These are phyloP conservation scores for Coracias cyanogaster DNA, from an alignment of 2,797 vertebrate species.

Conservation along the genomic window DNA sequence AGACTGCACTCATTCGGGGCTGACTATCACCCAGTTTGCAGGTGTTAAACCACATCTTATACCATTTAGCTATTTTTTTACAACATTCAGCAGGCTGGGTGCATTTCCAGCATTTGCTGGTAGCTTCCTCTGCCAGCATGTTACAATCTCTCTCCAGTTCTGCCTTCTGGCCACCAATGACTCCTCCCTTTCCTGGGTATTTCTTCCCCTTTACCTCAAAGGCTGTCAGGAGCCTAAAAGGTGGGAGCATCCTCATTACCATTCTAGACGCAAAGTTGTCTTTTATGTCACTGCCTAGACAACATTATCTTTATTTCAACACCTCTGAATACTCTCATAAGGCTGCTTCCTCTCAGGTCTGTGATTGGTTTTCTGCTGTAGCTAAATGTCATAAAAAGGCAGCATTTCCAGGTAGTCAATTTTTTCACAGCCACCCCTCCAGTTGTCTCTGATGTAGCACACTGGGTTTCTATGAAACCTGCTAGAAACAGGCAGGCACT, in stretches of 20 bases:
- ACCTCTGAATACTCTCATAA: conserved; percentile 60
- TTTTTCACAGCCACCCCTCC: neutral
- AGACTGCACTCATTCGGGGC: neutral
- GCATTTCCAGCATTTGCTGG: neutral
- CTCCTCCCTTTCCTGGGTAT: neutral
- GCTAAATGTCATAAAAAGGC: conserved; percentile 27
- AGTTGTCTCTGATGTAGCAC: neutral
- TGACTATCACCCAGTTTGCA: neutral
- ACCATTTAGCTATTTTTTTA: neutral
- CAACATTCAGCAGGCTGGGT: neutral
- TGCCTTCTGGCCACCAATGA: neutral
- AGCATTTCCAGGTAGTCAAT: neutral
- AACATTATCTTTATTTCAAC: conserved; percentile 64
- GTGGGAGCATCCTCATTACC: conserved; percentile 44
- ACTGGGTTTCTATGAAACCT: neutral
- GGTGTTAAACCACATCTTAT: neutral
- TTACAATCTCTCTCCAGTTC: neutral
- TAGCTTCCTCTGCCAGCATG: neutral
- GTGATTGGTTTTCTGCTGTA: conserved; percentile 39
- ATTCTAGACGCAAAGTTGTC: conserved; percentile 50
- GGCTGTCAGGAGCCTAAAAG: conserved; percentile 5
- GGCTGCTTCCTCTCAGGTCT: conserved; percentile 45
- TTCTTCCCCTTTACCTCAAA: conserved; percentile 3
- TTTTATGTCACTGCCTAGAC: conserved; percentile 56
- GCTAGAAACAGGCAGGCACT: neutral